These are phyloP conservation scores for Carpatolechia fugitivella DNA, from an alignment of 2,888 invertebrate genomes.

Conservation along the genomic window DNA sequence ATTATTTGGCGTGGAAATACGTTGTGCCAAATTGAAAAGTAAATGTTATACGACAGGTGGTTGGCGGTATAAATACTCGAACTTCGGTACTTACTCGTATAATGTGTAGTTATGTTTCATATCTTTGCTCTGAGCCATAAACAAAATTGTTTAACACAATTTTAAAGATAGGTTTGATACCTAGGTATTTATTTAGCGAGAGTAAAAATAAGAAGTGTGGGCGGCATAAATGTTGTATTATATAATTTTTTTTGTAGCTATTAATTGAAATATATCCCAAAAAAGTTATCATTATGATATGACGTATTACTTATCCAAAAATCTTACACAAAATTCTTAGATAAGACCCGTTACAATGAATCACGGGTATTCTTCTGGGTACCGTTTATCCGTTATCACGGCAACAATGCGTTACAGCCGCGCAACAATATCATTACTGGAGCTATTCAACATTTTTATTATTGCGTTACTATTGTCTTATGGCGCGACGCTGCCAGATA, in stretches of 20 bases:
- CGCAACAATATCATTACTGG: constrained; percentile 74
- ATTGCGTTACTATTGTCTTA: constrained; percentile 79
- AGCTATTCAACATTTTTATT: constrained; percentile 81
- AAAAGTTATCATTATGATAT: no score
- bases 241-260: no score
- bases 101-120: no score
- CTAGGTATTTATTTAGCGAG: no score
- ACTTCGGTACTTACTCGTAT: background rate
- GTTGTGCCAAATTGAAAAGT: constrained; percentile 15
- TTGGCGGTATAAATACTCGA: background rate
- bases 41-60: background rate
- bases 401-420: constrained; percentile 65
- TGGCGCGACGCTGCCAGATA: constrained; percentile 72
- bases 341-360: constrained; percentile 21
- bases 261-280: no score
- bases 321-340: constrained; percentile 16
- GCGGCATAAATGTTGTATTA: no score
- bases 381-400: constrained; percentile 79
- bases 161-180: no score
- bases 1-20: constrained; percentile 25
- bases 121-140: background rate
- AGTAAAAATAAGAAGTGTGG: no score
- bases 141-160: background rate
- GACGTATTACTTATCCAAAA: no score
- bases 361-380: constrained; percentile 61